These are phyloP conservation scores for Romanogobio albipinnatus DNA, from an alignment of 2,113 vertebrate genomes.

Conservation along the genomic window DNA sequence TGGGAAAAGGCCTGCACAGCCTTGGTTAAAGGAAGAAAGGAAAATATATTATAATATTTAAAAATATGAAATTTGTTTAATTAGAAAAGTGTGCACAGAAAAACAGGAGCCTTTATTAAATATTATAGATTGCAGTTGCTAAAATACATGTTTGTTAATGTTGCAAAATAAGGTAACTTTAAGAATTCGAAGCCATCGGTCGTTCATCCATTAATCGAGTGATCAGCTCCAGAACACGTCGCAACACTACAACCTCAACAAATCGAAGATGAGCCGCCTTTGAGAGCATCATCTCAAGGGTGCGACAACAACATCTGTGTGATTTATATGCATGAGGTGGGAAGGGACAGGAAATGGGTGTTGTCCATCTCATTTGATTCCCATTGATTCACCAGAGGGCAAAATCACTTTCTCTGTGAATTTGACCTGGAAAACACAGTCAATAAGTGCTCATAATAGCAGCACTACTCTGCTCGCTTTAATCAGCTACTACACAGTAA, in stretches of 20 bases:
- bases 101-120: background rate
- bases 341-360: conserved; percentile 66
- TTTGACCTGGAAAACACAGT: conserved; percentile 47
- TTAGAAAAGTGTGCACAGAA: background rate
- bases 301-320: conserved; percentile 24
- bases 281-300: background rate
- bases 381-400: conserved; percentile 66
- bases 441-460: conserved; percentile 41
- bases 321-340: conserved; percentile 46
- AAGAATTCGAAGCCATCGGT: background rate
- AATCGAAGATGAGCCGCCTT: background rate
- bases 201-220: background rate
- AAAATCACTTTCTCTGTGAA: conserved; percentile 56
- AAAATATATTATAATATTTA: background rate
- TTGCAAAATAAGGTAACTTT: background rate
- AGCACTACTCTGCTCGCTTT: conserved; percentile 16
- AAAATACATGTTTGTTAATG: background rate
- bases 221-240: background rate
- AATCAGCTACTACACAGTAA: conserved; percentile 39
- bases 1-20: background rate
- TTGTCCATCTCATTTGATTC: conserved; percentile 70
- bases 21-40: background rate
- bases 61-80: background rate
- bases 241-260: conserved; percentile 2
- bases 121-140: too few relatives aligned